Base-by-base conservation (phyloP, 2,888 invertebrate species). In the Cyrtodaria siliqua region DNA sequence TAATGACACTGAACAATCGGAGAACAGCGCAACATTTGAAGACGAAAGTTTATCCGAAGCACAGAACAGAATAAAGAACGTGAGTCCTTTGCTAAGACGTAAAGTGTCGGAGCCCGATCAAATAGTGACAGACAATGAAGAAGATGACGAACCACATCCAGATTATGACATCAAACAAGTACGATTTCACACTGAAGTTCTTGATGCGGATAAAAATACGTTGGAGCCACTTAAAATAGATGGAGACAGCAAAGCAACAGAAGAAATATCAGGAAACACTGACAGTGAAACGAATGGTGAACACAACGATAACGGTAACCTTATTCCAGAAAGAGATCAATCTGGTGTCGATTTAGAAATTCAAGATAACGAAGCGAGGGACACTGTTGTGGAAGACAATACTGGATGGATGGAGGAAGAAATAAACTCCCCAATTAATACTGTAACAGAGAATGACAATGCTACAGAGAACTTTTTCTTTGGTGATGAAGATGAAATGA, bases 111-210 rank as follows among this genome's bases (percentile, higher is more conserved):
- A 16, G 6, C n/a, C 44, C 16, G 23, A 50, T 14, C 24, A 47
- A 18, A 9, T 6, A 2, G 18, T 24, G 1, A 53, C 56, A 33
- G 62, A 53, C 4, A 33, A n/a, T 0, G 24, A 60, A 24, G 50
- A 20, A 1, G 50, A 33, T 12, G 80, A 83, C 6, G 88, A 87
- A 70, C 89, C 87, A 1, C 71, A 83, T 47, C 84, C 87, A 1
- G 89, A 89, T 57, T 89, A 89, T 62, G 74, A 86, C 27, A 74
- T 78, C 8, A 89, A 89, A 69, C 84, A 80, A 56, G 89, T 89
- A 14, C 53, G 87, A 23, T 89, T 89, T 62, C 72, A 67, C 2
- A 56, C 70, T 6, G 70, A 82, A 64, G 83, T 84, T 1, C 42
- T 79, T 2, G 83, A 84, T 29, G 67, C 84, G 1, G 78, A 78